These are phyloP conservation scores for Lithobates pipiens DNA, from an alignment of 2,797 vertebrate genomes.

Conservation along the genomic window DNA sequence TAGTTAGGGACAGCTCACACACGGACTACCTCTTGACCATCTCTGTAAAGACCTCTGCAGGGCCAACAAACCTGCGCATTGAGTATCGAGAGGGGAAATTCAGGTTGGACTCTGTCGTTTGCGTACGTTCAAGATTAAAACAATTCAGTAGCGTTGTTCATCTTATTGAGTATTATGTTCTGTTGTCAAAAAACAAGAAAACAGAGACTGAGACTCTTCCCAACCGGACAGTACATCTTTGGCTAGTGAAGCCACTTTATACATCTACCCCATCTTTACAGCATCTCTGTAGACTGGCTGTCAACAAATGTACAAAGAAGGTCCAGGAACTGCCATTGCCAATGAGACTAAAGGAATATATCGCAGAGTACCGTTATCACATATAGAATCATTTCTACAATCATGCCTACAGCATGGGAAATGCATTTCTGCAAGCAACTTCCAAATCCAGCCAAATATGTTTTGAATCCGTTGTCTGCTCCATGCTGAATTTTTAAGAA, in stretches of 20 bases:
- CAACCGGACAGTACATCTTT: conserved; percentile 91
- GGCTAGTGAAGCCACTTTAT: conserved; percentile 91
- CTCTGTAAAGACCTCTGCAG: conserved; percentile 92
- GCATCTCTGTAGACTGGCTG: conserved; percentile 89
- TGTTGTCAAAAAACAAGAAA: conserved; percentile 84
- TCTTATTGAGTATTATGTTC: conserved; percentile 93
- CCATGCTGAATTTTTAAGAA: conserved; percentile 57
- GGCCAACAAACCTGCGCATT: conserved; percentile 94
- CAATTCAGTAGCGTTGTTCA: conserved; percentile 95
- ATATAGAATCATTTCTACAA: conserved; percentile 79
- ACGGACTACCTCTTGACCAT: conserved; percentile 95
- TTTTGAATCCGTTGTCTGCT: conserved; percentile 65
- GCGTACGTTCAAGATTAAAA: conserved; percentile 89
- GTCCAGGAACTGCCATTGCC: conserved; percentile 90
- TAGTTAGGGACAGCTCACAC: conserved; percentile 94
- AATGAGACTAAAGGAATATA: conserved; percentile 90
- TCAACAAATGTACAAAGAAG: conserved; percentile 85
- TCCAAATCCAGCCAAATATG: conserved; percentile 69
- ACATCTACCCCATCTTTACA: conserved; percentile 83
- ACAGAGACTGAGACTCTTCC: conserved; percentile 73
- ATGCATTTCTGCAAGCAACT: conserved; percentile 71
- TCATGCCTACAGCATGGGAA: conserved; percentile 63
- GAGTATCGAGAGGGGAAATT: conserved; percentile 94
- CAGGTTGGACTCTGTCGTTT: conserved; percentile 93
- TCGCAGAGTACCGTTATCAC: conserved; percentile 90